These are phyloP conservation scores for Penaeus vannamei DNA, from an alignment of 1,140 invertebrate genomes.

Conservation along the genomic window DNA sequence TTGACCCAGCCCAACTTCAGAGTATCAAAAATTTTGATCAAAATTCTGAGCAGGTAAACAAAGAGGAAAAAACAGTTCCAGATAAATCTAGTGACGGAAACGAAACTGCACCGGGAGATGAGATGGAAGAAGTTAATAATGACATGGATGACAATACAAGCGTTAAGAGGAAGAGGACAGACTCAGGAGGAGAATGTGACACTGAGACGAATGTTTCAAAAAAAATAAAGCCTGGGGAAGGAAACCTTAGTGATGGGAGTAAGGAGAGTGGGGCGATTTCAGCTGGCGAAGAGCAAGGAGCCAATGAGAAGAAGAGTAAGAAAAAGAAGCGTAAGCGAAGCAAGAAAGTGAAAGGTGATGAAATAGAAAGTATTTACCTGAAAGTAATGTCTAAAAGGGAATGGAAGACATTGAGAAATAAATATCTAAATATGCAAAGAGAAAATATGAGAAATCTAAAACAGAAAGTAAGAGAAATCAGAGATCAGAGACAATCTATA, in stretches of 20 bases:
- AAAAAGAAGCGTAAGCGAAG: slow-evolving; percentile 60
- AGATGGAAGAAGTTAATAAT: neutral
- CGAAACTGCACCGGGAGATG: neutral
- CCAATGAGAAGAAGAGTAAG: slow-evolving; percentile 8
- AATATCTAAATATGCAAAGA: slow-evolving; percentile 57
- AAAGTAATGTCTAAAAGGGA: slow-evolving; percentile 61
- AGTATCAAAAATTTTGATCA: slow-evolving; percentile 44
- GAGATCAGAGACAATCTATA: neutral
- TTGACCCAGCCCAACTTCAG: slow-evolving; percentile 41
- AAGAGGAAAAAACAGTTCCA: too few species aligned
- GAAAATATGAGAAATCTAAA: slow-evolving; percentile 59
- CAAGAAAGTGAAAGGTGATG: slow-evolving; percentile 56
- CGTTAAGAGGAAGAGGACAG: neutral
- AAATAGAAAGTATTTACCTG: slow-evolving; percentile 56
- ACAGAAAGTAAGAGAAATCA: slow-evolving; percentile 19
- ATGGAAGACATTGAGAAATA: slow-evolving; percentile 59
- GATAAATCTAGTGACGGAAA: too few species aligned
- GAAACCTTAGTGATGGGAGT: neutral
- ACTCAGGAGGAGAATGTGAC: neutral
- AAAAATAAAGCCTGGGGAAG: neutral
- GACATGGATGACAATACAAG: neutral
- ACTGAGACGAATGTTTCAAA: neutral
- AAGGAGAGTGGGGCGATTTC: neutral
- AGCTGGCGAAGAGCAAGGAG: neutral
- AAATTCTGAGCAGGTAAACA: too few species aligned